phyloP scores from a whole-genome alignment of 1,140 invertebrate genomes.

The Procambarus virginalis region DNA sequence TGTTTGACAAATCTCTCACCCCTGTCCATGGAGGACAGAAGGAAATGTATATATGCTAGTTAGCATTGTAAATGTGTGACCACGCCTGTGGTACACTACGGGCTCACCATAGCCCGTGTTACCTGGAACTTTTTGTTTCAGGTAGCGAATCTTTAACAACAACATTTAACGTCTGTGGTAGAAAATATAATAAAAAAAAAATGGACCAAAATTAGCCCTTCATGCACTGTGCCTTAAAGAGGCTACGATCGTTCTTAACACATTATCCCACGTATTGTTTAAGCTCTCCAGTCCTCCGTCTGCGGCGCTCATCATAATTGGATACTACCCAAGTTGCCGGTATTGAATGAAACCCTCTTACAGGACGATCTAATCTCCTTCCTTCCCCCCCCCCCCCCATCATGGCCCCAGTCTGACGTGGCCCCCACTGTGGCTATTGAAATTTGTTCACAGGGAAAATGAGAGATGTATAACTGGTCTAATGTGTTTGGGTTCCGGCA shows the following conservation, averaged over 20 bases:
- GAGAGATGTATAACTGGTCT: neutral
- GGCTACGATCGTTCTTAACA: neutral
- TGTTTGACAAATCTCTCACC: no score
- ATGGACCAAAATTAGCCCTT: no score
- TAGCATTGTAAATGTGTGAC: neutral
- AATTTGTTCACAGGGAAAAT: neutral
- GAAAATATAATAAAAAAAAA: no score
- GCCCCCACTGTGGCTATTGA: neutral
- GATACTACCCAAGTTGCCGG: neutral
- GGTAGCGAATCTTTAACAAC: no score
- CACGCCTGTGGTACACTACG: no score
- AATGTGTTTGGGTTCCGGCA: neutral
- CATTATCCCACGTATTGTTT: neutral
- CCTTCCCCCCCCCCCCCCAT: no score
- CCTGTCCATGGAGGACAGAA: no score
- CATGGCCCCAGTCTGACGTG: neutral
- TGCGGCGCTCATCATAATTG: neutral
- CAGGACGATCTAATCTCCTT: neutral
- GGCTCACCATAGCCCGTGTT: no score
- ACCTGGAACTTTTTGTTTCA: no score
- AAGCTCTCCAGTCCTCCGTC: neutral
- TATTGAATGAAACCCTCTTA: constrained; percentile 4
- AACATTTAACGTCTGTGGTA: no score
- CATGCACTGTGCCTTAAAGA: no score
- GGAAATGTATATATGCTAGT: no score